Evolutionary conservation across 2,113 vertebrate species (phyloP).

Genomic region (Haemorhous mexicanus): DNA sequence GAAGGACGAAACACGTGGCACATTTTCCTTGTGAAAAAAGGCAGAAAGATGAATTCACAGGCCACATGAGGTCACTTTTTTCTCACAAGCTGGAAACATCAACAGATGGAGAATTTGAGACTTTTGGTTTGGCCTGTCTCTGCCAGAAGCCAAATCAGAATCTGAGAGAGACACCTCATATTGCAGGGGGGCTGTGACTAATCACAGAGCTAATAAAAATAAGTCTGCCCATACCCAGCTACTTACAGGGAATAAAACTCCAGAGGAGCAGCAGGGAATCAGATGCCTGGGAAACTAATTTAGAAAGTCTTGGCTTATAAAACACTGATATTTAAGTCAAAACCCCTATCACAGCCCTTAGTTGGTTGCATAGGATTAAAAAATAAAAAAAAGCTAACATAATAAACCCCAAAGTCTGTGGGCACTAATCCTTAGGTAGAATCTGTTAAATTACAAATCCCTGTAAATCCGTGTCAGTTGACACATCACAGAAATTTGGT

Average conservation of each 20-base stretch:
- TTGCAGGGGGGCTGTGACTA: neutral
- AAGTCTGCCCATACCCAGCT: neutral
- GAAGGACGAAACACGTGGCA: accelerated
- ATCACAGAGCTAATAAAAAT: neutral
- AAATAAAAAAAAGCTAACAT: neutral
- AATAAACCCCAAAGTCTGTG: neutral
- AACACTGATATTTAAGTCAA: neutral
- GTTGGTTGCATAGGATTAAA: neutral
- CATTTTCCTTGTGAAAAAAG: neutral
- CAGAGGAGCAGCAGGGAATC: neutral
- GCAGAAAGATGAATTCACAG: neutral
- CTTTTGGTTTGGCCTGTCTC: neutral
- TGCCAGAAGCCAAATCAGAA: neutral
- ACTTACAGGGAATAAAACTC: neutral
- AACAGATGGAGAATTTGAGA: neutral
- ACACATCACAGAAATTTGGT: neutral
- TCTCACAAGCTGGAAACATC: neutral
- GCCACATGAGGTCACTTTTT: neutral
- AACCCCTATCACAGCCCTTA: neutral
- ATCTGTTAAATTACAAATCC: neutral
- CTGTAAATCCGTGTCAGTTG: neutral
- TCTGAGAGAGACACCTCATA: neutral
- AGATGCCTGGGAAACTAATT: neutral
- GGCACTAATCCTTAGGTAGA: neutral
- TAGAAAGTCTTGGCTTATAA: neutral